Evolutionary conservation across 1,140 invertebrate species (phyloP).

Genomic region (Cepaea nemoralis): DNA sequence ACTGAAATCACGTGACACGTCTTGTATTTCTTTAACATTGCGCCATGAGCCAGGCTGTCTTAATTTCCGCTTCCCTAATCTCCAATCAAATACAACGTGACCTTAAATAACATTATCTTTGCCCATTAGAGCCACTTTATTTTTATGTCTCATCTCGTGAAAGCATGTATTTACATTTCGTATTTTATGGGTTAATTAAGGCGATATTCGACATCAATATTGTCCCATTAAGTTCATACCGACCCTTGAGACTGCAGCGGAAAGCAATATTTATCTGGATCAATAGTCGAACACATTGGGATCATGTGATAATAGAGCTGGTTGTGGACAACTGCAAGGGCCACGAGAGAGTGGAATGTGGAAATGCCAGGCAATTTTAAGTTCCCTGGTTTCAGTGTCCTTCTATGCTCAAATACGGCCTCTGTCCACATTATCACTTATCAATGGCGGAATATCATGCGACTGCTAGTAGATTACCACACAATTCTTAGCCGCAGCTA

Average conservation of each 20-base stretch:
- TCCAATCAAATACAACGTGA: constrained; percentile 9
- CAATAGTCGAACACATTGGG: neutral
- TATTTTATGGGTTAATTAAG: constrained; percentile 13
- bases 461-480: no score
- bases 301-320: neutral
- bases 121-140: neutral
- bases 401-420: no score
- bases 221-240: neutral
- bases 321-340: neutral
- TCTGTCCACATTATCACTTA: no score
- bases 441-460: no score
- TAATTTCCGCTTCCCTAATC: neutral
- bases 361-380: neutral
- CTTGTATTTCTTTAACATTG: neutral
- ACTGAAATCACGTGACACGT: constrained; percentile 9
- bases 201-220: neutral
- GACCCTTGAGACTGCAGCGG: neutral
- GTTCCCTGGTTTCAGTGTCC: neutral
- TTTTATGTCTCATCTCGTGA: neutral
- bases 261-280: neutral
- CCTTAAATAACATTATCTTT: constrained; percentile 14
- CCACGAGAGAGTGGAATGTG: neutral
- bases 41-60: neutral
- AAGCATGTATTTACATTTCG: constrained; percentile 21
- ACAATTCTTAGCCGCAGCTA: no score